phyloP scores from a whole-genome alignment of 2,888 invertebrate genomes.

The Liodrosophila aerea region DNA sequence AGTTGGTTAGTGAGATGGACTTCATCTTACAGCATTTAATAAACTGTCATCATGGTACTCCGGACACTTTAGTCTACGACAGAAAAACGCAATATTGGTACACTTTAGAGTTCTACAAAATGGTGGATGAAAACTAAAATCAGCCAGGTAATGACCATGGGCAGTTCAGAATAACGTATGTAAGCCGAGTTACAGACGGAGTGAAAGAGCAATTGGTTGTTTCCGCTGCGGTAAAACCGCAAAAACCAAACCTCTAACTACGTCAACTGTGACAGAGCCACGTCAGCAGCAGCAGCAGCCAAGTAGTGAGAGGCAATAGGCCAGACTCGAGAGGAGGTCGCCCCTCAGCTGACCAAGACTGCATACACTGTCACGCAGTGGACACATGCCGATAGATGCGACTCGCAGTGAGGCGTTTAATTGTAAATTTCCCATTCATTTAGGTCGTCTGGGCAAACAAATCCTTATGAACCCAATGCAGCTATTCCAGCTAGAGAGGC shows the following conservation, averaged over 20 bases:
- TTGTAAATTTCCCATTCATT: constrained; percentile 70
- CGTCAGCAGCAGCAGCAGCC: constrained; percentile 34
- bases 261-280: constrained; percentile 53
- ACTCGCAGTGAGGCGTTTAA: constrained; percentile 50
- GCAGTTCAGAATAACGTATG: not conserved
- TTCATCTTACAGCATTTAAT: constrained; percentile 60
- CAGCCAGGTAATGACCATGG: too few relatives aligned
- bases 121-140: too few relatives aligned
- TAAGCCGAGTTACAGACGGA: not conserved
- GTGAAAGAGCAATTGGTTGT: not conserved
- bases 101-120: too few relatives aligned
- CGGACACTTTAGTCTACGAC: too few relatives aligned
- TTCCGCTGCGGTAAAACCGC: constrained; percentile 74
- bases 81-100: too few relatives aligned
- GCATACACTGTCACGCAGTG: constrained; percentile 60
- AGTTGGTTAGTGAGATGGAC: not conserved
- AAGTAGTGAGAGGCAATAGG: too few relatives aligned
- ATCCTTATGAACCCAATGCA: constrained; percentile 1
- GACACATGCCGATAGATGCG: constrained; percentile 42
- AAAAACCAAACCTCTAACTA: constrained; percentile 79
- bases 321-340: too few relatives aligned
- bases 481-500: too few relatives aligned
- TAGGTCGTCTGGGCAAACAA: constrained; percentile 26
- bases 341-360: constrained; percentile 19
- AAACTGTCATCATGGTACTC: constrained; percentile 40